These are phyloP conservation scores for Drosophila recens DNA, from an alignment of 2,888 invertebrate species.

Conservation along the genomic window DNA sequence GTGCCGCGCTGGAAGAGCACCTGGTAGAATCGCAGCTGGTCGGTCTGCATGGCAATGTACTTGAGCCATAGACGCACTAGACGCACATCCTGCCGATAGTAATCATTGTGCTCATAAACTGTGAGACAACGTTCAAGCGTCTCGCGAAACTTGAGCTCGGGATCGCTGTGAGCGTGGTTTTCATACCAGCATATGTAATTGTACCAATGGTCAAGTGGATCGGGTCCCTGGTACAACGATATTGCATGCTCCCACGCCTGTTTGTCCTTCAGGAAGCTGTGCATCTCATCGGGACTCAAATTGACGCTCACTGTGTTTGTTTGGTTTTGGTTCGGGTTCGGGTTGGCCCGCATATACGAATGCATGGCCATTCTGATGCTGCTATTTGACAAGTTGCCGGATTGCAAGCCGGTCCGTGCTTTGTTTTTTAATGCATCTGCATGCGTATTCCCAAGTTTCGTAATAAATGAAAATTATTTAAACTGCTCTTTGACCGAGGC, in stretches of 20 bases:
- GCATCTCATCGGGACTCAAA: constrained; percentile 80
- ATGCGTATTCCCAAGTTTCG: constrained; percentile 46
- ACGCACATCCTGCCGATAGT: constrained; percentile 94
- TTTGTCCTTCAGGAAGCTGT: constrained; percentile 84
- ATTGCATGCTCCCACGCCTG: constrained; percentile 93
- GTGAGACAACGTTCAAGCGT: constrained; percentile 94
- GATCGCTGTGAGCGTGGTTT: constrained; percentile 90
- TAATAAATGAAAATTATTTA: constrained; percentile 59
- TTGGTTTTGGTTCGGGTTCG: constrained; percentile 47
- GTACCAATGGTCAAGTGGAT: constrained; percentile 95
- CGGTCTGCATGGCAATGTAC: constrained; percentile 92
- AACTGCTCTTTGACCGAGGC: constrained; percentile 45
- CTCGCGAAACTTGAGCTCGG: constrained; percentile 96
- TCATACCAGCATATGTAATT: constrained; percentile 97
- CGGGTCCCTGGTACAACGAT: constrained; percentile 92
- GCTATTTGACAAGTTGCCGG: constrained; percentile 11
- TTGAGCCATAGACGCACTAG: constrained; percentile 96
- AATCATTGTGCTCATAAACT: constrained; percentile 91
- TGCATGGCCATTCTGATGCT: constrained; percentile 69
- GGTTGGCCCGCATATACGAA: constrained; percentile 72
- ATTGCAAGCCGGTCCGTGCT: constrained; percentile 3
- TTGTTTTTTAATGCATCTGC: constrained; percentile 36
- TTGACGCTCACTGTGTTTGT: constrained; percentile 46
- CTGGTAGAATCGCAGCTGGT: constrained; percentile 92
- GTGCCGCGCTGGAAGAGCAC: constrained; percentile 92